These are phyloP conservation scores for Calypte anna DNA, from an alignment of 2,113 vertebrate genomes.

Conservation along the genomic window DNA sequence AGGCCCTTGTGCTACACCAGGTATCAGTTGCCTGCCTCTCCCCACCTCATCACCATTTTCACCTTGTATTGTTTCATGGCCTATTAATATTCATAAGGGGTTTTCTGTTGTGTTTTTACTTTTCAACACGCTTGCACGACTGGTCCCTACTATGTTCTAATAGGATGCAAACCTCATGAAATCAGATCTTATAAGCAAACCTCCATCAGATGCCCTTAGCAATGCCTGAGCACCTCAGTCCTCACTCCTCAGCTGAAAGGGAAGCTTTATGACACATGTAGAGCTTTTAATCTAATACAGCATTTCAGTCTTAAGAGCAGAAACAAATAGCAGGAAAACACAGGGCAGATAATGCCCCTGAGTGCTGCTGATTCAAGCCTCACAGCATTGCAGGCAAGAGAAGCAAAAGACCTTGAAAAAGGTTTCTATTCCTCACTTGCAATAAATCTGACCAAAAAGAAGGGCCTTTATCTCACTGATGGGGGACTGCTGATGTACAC, in stretches of 20 bases:
- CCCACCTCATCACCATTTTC: slow-evolving; percentile 38
- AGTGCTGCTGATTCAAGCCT: slow-evolving; percentile 47
- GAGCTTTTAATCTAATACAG: slow-evolving; percentile 71
- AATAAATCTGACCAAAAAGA: not conserved
- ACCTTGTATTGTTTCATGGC: slow-evolving; percentile 58
- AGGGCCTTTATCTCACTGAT: not conserved
- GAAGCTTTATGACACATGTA: slow-evolving; percentile 64
- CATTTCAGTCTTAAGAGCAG: slow-evolving; percentile 52
- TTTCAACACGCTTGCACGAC: slow-evolving; percentile 69
- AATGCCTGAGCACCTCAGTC: not conserved
- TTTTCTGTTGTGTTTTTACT: slow-evolving; percentile 71
- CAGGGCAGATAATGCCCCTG: not conserved
- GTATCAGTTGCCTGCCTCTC: not conserved
- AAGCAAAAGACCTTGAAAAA: slow-evolving; percentile 4
- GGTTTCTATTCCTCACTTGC: not conserved
- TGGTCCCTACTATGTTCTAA: slow-evolving; percentile 51
- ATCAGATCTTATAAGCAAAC: slow-evolving; percentile 77
- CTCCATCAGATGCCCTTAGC: slow-evolving; percentile 51
- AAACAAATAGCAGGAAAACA: slow-evolving; percentile 18
- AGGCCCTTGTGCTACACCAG: not conserved
- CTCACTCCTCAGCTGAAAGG: not conserved
- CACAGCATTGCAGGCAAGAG: not conserved
- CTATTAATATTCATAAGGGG: slow-evolving; percentile 77
- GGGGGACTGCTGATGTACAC: not conserved
- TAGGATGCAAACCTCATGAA: slow-evolving; percentile 73